phyloP scores from a whole-genome alignment of 2,888 invertebrate genomes.

The Eupithecia tripunctaria region DNA sequence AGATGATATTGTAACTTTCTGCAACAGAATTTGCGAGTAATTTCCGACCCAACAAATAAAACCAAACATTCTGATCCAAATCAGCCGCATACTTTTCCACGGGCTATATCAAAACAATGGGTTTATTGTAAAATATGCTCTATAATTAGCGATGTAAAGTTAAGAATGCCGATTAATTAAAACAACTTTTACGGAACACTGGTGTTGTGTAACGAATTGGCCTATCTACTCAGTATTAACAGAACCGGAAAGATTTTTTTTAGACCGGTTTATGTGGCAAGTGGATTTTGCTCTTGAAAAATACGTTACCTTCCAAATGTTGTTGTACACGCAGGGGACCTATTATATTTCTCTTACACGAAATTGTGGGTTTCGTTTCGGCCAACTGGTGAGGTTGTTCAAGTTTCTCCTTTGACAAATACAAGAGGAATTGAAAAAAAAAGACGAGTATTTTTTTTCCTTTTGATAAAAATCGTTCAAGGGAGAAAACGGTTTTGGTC shows the following conservation, averaged over 20 bases:
- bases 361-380: no score
- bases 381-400: no score
- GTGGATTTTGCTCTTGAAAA: background rate
- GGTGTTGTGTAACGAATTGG: background rate
- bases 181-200: background rate
- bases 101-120: conserved; percentile 2
- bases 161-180: background rate
- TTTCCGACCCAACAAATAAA: background rate
- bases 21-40: background rate
- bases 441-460: no score
- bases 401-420: no score
- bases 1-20: background rate
- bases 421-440: no score
- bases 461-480: no score
- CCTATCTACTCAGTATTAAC: background rate
- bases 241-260: background rate
- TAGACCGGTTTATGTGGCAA: background rate
- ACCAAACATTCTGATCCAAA: conserved; percentile 1
- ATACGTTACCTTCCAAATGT: background rate
- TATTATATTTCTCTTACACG: no score
- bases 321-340: no score
- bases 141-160: background rate
- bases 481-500: no score
- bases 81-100: conserved; percentile 5
- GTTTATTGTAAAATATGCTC: background rate